Evolutionary conservation across 2,797 vertebrate genomes (phyloP).

Genomic region (Leptoclinus maculatus): DNA sequence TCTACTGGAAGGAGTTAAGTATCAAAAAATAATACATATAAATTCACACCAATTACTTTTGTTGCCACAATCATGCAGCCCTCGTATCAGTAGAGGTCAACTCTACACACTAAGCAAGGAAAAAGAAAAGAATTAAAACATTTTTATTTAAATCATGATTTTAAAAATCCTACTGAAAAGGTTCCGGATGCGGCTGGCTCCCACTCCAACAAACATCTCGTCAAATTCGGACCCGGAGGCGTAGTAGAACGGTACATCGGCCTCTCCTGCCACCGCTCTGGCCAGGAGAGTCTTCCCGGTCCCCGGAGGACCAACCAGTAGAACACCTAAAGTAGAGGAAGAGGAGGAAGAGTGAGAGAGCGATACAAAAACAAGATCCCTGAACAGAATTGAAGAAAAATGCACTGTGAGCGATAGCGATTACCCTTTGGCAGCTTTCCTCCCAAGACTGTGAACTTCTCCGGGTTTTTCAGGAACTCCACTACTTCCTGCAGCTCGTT

Average conservation of each 20-base stretch:
- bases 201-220: conserved; percentile 99
- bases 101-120: background rate
- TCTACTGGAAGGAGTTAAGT: background rate
- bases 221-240: conserved; percentile 98
- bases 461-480: conserved; percentile 96
- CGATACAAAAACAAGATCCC: background rate
- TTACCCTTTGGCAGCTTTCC: conserved; percentile 98
- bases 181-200: conserved; percentile 98
- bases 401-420: background rate
- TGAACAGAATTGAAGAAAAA: background rate
- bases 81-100: background rate
- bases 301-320: conserved; percentile 95
- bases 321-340: conserved; percentile 85
- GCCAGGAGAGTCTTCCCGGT: conserved; percentile 98
- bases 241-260: conserved; percentile 98
- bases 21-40: background rate
- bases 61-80: background rate
- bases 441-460: conserved; percentile 96
- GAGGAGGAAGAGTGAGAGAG: background rate
- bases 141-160: background rate
- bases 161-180: conserved; percentile 90
- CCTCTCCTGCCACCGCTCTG: conserved; percentile 96
- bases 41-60: background rate
- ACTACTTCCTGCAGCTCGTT: conserved; percentile 98
- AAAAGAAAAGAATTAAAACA: background rate